Percentiles rank a stretch among this genome's conserved stretches.
Conservation (phyloP, 2,797 vertebrate species). For the Phrynocephalus guinanensis region DNA sequence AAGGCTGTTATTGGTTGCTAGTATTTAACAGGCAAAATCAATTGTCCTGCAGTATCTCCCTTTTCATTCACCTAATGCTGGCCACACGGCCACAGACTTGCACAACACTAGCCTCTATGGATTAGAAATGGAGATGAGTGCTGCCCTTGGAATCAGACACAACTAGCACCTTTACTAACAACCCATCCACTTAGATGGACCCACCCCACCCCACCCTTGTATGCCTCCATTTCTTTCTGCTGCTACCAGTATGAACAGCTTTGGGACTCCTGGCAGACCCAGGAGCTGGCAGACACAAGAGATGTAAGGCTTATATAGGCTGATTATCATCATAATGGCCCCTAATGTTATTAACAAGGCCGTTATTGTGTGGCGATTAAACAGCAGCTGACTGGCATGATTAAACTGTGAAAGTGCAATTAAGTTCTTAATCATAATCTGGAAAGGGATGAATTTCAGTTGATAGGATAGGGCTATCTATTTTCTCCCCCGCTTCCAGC, state of each 20-base stretch:
- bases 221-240: background rate
- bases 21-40: background rate
- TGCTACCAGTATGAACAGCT: background rate
- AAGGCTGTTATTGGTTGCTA: background rate
- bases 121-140: too few relatives aligned
- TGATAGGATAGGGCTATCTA: conserved; percentile 58
- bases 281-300: conserved; percentile 6
- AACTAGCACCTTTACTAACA: background rate
- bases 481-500: conserved; percentile 9
- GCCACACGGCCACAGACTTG: too few relatives aligned
- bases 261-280: conserved; percentile 11
- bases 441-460: conserved; percentile 57
- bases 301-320: background rate
- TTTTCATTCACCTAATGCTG: background rate
- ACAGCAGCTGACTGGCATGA: conserved; percentile 67
- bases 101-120: too few relatives aligned
- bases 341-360: conserved; percentile 68
- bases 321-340: conserved; percentile 55
- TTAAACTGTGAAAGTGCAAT: conserved; percentile 72
- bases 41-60: background rate
- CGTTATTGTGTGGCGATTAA: conserved; percentile 74
- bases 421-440: conserved; percentile 71
- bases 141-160: too few relatives aligned
- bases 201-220: background rate
- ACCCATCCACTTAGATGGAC: background rate